Evolutionary conservation across 2,797 vertebrate genomes (phyloP).

Genomic region (Novumbra hubbsi): DNA sequence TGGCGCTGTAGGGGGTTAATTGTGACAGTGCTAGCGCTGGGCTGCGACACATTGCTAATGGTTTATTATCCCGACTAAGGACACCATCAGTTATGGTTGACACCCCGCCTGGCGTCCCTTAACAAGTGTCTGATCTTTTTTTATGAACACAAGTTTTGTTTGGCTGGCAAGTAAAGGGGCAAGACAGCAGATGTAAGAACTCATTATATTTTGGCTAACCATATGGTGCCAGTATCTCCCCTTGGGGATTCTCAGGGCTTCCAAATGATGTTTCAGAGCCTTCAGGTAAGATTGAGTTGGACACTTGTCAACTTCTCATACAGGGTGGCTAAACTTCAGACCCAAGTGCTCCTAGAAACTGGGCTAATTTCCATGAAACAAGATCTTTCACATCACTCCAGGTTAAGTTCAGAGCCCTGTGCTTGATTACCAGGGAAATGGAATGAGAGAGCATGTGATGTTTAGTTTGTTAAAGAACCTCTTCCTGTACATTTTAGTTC

Average conservation of each 20-base stretch:
- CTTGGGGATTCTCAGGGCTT: conserved; percentile 32
- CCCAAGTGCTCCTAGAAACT: conserved; percentile 13
- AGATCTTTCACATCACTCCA: conserved; percentile 16
- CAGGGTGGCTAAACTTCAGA: conserved; percentile 50
- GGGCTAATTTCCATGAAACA: conserved; percentile 39
- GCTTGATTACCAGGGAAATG: too few relatives aligned
- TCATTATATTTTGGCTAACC: conserved; percentile 66
- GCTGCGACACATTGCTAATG: conserved; percentile 15
- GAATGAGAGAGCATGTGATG: too few relatives aligned
- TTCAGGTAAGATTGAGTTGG: conserved; percentile 52
- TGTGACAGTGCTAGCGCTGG: conserved; percentile 36
- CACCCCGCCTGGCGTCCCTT: conserved; percentile 39
- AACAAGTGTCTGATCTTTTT: conserved; percentile 59
- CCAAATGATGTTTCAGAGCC: conserved; percentile 44
- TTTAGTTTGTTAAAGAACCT: too few relatives aligned
- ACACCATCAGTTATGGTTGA: conserved; percentile 34
- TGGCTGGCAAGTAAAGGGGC: conserved; percentile 52
- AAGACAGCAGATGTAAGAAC: conserved; percentile 68
- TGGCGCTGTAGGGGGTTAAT: conserved; percentile 43
- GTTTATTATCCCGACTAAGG: conserved; percentile 27
- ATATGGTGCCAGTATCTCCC: conserved; percentile 60
- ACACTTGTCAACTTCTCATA: conserved; percentile 49
- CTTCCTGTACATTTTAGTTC: too few relatives aligned
- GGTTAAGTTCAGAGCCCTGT: not conserved
- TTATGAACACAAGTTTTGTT: conserved; percentile 70